These are phyloP conservation scores for Cryptotermes secundus DNA, from an alignment of 1,140 invertebrate species.

Conservation along the genomic window DNA sequence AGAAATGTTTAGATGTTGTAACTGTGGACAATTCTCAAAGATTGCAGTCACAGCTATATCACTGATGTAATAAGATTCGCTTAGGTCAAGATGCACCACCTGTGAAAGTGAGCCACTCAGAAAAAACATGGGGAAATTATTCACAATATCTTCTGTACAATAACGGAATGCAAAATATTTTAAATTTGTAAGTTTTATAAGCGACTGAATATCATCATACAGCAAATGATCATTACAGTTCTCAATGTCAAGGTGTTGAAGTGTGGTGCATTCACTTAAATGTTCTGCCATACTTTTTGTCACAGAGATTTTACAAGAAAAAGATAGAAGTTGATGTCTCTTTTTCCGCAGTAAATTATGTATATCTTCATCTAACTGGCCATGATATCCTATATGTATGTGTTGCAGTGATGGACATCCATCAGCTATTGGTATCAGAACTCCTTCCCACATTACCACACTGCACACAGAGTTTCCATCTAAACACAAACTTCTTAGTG, in stretches of 20 bases:
- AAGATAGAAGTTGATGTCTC: slow-evolving; percentile 11
- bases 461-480: neutral
- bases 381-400: neutral
- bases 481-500: neutral
- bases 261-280: neutral
- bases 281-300: neutral
- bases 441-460: neutral
- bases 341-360: slow-evolving; percentile 13
- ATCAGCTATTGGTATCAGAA: neutral
- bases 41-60: neutral
- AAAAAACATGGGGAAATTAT: neutral
- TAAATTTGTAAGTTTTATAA: neutral
- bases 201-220: neutral
- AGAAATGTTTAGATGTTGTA: neutral
- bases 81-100: neutral
- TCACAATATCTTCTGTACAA: neutral
- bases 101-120: neutral
- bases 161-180: neutral
- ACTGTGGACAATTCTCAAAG: neutral
- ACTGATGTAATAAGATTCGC: neutral
- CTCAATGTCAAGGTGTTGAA: neutral
- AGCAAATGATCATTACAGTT: neutral
- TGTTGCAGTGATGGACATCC: slow-evolving; percentile 14
- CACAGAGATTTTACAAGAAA: neutral
- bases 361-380: neutral